These are phyloP conservation scores for Gymnobelideus leadbeateri DNA, from an alignment of 2,113 vertebrate genomes.

Conservation along the genomic window DNA sequence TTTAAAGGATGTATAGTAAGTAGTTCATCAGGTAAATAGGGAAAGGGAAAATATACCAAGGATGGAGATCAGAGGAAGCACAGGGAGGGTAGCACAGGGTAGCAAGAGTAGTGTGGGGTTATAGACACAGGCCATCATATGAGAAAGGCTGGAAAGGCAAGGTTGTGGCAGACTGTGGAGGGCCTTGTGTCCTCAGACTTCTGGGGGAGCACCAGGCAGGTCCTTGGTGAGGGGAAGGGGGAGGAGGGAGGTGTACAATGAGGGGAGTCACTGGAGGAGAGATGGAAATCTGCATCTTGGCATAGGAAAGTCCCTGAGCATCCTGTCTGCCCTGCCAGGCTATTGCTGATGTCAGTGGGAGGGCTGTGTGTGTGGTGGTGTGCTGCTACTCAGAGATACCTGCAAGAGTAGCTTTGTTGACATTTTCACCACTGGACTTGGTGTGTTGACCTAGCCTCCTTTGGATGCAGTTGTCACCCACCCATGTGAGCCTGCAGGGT, in stretches of 20 bases:
- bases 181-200: background rate
- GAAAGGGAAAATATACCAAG: background rate
- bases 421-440: conserved; percentile 34
- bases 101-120: background rate
- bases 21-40: background rate
- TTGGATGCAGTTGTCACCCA: conserved; percentile 57
- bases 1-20: background rate
- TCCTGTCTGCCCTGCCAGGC: conserved; percentile 54
- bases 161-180: background rate
- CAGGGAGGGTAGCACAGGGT: too few species aligned
- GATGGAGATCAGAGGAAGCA: background rate
- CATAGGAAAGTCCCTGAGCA: conserved; percentile 23
- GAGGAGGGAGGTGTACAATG: background rate
- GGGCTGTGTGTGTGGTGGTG: conserved; percentile 65
- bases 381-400: conserved; percentile 54
- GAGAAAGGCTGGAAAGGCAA: background rate
- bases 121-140: background rate
- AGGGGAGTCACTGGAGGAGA: background rate
- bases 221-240: background rate
- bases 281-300: conserved; percentile 61
- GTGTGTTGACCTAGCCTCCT: conserved; percentile 8
- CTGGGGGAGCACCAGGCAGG: background rate
- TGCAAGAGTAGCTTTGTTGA: conserved; percentile 58
- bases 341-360: conserved; percentile 15
- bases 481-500: conserved; percentile 44